Conservation (phyloP, 1,140 invertebrate genomes). For the Bombus difficillimus region DNA sequence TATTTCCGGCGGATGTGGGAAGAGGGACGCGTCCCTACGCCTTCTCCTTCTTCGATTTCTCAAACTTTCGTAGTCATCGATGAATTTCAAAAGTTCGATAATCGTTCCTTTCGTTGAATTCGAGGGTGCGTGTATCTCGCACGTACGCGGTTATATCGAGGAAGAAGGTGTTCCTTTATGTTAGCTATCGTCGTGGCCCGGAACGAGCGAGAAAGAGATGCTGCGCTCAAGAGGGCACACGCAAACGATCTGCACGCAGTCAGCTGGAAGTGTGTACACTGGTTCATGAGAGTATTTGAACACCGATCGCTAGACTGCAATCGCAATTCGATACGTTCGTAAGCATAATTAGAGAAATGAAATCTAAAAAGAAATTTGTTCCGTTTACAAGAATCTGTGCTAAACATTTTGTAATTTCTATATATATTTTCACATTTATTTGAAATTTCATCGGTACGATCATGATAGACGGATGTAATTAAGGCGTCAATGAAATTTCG, state of each 20-base stretch:
- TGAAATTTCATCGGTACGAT: no score
- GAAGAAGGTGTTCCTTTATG: background rate
- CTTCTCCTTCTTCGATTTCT: background rate
- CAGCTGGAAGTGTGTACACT: background rate
- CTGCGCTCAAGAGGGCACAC: background rate
- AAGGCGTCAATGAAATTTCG: background rate
- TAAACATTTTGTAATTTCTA: no score
- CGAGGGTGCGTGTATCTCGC: background rate
- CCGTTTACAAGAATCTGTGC: no score
- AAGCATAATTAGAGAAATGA: no score
- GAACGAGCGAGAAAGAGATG: background rate
- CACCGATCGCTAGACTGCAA: no score
- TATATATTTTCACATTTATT: no score
- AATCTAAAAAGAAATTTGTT: no score
- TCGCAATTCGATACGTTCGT: no score
- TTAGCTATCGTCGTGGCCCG: background rate
- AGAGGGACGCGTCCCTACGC: background rate
- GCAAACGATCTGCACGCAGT: conserved; percentile 12
- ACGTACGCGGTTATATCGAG: no score
- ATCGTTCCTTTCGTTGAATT: background rate
- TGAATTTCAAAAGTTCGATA: background rate
- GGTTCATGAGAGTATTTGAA: background rate
- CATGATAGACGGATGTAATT: no score
- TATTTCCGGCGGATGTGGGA: conserved; percentile 51
- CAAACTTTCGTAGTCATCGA: conserved; percentile 16